These are phyloP conservation scores for Ptilorrhoa leucosticta DNA, from an alignment of 2,113 vertebrate species.

Conservation along the genomic window DNA sequence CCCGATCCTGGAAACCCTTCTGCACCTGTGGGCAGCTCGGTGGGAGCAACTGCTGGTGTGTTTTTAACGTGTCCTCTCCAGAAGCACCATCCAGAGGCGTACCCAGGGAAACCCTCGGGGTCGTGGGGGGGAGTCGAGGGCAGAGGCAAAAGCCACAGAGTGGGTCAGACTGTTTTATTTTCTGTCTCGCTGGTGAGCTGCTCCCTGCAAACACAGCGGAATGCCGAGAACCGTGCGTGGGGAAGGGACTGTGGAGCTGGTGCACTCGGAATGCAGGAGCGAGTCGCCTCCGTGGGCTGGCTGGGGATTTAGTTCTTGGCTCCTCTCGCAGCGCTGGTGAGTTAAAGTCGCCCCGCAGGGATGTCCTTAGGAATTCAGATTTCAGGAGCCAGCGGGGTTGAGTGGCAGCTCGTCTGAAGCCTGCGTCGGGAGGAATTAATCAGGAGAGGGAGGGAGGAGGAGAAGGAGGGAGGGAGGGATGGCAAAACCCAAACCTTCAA, in stretches of 20 bases:
- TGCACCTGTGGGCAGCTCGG: neutral
- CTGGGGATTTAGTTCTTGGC: neutral
- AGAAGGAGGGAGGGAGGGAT: neutral
- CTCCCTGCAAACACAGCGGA: neutral
- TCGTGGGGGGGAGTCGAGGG: rapidly evolving
- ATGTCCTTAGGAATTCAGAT: constrained; percentile 5
- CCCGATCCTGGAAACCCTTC: neutral
- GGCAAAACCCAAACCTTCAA: constrained; percentile 49
- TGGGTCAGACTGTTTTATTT: neutral
- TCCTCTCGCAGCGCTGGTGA: neutral
- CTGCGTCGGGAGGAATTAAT: neutral
- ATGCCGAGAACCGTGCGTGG: rapidly evolving
- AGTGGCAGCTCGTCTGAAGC: constrained; percentile 13
- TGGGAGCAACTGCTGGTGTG: neutral
- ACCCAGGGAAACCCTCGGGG: neutral
- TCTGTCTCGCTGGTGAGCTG: neutral
- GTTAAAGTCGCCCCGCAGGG: neutral
- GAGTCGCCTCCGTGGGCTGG: neutral
- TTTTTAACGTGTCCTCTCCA: rapidly evolving
- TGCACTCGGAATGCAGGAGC: rapidly evolving
- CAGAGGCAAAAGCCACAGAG: neutral
- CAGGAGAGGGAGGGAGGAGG: neutral
- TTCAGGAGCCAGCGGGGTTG: neutral
- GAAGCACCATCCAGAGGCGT: rapidly evolving
- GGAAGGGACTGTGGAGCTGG: neutral